phyloP scores from a whole-genome alignment of 92 coral and sea anemone species.

The Plumapathes pennacea region DNA sequence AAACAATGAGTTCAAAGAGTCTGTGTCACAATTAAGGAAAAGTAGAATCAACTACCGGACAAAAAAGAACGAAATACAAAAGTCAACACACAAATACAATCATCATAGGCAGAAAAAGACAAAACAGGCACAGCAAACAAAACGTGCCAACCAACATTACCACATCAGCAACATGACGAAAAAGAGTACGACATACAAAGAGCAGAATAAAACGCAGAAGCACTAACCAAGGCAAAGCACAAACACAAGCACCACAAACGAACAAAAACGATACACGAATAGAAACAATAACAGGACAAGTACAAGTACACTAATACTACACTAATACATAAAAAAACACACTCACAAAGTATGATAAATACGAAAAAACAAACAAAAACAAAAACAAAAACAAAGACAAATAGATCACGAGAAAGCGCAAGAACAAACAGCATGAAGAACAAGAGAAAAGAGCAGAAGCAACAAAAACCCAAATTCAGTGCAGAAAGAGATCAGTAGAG shows the following conservation, averaged over 20 bases:
- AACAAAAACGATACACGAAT: too few species aligned
- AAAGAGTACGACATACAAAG: background rate
- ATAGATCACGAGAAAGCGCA: too few species aligned
- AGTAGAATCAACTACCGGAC: background rate
- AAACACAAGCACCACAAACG: background rate
- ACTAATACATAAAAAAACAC: background rate
- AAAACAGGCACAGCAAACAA: background rate
- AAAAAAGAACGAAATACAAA: background rate
- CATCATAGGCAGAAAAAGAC: background rate
- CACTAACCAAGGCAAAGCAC: background rate
- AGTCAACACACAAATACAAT: background rate
- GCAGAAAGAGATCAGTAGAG: too few species aligned
- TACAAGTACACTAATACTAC: too few species aligned
- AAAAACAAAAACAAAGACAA: too few species aligned
- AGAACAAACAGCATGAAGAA: too few species aligned
- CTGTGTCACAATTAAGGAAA: conserved; percentile 72
- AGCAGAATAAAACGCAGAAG: background rate
- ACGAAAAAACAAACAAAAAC: background rate
- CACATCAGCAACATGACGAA: background rate
- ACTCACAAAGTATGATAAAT: background rate
- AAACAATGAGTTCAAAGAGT: conserved; percentile 93
- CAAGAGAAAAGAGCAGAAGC: too few species aligned
- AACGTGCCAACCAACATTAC: too few species aligned
- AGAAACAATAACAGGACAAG: too few species aligned
- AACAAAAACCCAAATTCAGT: too few species aligned